Conservation (phyloP, 2,888 invertebrate species). For the Hedya salicella region DNA sequence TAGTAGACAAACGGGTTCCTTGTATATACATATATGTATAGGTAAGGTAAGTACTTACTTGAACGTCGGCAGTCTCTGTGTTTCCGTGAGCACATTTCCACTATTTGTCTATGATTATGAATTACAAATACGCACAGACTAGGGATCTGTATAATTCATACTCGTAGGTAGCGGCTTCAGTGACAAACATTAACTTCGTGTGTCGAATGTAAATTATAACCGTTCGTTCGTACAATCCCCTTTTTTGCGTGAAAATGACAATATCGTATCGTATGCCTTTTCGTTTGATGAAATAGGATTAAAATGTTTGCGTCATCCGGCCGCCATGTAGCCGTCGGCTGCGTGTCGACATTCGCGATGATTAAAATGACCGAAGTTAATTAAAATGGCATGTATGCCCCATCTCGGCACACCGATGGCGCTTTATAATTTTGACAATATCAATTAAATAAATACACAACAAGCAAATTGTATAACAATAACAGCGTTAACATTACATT, state of each 20-base stretch:
- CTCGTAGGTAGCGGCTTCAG: not conserved
- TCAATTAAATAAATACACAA: constrained; percentile 29
- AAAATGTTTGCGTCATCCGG: constrained; percentile 34
- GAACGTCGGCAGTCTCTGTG: not conserved
- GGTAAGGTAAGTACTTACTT: not conserved
- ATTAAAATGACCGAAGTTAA: constrained; percentile 75
- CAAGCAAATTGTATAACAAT: constrained; percentile 12
- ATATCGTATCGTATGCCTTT: constrained; percentile 23
- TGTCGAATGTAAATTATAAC: constrained; percentile 3
- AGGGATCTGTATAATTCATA: not conserved
- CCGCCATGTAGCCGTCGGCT: constrained; percentile 40
- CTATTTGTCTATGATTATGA: not conserved
- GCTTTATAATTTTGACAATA: constrained; percentile 20
- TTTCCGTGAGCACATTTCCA: not conserved
- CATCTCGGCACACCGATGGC: constrained; percentile 45
- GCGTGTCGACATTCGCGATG: constrained; percentile 63
- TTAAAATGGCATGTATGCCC: constrained; percentile 68
- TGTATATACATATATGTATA: not conserved
- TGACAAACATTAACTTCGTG: not conserved
- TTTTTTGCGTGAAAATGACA: constrained; percentile 12
- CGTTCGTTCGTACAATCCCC: not conserved
- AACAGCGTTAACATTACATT: constrained; percentile 9
- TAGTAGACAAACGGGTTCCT: not conserved
- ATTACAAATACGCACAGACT: not conserved
- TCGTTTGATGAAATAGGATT: constrained; percentile 36